Evolutionary conservation across 2,797 vertebrate species (phyloP), one percentile per base, ranked within the genome.

Genomic region (Aulostomus chinensis): DNA sequence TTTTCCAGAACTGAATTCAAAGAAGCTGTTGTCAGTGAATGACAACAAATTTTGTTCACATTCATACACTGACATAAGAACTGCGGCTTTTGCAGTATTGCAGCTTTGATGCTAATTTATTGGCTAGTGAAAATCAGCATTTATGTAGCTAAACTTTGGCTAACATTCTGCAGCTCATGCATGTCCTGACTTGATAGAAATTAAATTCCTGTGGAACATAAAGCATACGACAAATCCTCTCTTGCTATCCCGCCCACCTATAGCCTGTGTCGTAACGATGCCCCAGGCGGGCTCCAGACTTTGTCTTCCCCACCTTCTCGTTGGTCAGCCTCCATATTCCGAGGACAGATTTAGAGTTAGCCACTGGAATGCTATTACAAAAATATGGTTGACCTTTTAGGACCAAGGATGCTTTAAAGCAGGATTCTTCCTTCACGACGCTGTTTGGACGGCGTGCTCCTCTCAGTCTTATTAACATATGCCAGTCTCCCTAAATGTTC

Each of bases 401-500:
- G 65, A 58, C 77, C 67, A 33, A 38, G 35, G 52, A 70, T 80
- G 68, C 39, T 83, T 79, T 69, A 73, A 51, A 72, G 67, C 20
- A 15, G 52, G 33, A 47, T 21, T 55, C 47, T 67, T 71, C 74
- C 62, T 78, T 45, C 40, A 13, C 74, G 8, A 9, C 24, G 70
- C 67, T 83, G 83, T 85, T 83, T 75, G 76, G 84, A 83, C 73
- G 56, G 78, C 24, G 36, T 21, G 58, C 52, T 71, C 62, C 57
- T 78, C 65, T 69, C 71, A 41, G 63, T 54, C 80, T 68, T 84
- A 84, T 91, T 93, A 94, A 93, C 93, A 94, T 89, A 88, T 86
- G 93, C 92, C 92, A 89, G 91, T 94, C 93, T 93, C 87, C 88
- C 92, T 93, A 93, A 94, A 93, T 93, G 90, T 83, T 89, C 92